A percentile compares a stretch with the other conserved stretches of the same genome.
These are phyloP conservation scores for Chrosomus eos DNA, from an alignment of 2,797 vertebrate species.

Conservation along the genomic window DNA sequence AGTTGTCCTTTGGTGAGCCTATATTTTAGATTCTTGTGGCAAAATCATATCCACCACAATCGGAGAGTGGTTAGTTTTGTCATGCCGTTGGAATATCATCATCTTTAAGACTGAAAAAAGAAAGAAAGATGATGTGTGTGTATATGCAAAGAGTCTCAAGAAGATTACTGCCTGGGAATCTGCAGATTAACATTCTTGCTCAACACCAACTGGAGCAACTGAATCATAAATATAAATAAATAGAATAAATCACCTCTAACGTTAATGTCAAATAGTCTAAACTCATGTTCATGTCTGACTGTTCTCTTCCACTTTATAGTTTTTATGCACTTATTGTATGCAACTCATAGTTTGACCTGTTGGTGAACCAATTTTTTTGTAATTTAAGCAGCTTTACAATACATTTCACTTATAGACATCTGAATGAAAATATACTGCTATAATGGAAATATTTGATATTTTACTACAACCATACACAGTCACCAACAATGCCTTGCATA, in stretches of 20 bases:
- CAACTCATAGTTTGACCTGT: background rate
- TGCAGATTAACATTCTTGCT: slow-evolving; percentile 43
- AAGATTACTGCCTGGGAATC: slow-evolving; percentile 32
- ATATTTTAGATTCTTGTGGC: slow-evolving; percentile 15
- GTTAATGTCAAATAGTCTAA: background rate
- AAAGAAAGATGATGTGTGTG: background rate
- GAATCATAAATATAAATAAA: slow-evolving; percentile 4
- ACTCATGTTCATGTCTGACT: background rate
- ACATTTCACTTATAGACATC: background rate
- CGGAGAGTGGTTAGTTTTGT: slow-evolving; percentile 1
- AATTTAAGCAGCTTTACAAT: background rate
- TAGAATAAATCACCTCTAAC: background rate
- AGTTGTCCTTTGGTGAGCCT: background rate
- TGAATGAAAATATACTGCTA: background rate
- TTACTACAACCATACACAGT: background rate
- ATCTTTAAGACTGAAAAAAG: background rate
- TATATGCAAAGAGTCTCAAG: slow-evolving; percentile 9
- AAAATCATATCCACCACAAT: background rate
- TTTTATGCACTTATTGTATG: background rate
- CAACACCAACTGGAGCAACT: background rate
- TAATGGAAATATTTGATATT: background rate
- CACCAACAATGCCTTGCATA: background rate
- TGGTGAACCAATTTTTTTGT: background rate
- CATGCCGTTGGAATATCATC: background rate
- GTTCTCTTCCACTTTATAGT: background rate